Conservation (phyloP, 2,113 vertebrate genomes). For the Panurus biarmicus region DNA sequence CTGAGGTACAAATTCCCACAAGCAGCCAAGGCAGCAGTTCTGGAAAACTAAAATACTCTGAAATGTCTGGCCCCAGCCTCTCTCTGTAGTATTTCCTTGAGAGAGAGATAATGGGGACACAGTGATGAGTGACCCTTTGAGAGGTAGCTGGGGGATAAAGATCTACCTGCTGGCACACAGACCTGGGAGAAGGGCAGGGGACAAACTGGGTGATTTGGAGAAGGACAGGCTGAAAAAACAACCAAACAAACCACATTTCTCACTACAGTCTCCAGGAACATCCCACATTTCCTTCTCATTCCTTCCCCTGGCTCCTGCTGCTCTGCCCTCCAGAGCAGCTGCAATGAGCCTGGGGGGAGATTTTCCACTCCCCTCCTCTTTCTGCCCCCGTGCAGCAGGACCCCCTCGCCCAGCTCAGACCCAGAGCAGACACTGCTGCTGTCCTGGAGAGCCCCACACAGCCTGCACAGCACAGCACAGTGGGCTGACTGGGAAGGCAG, state of each 20-base stretch:
- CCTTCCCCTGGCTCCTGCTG: not conserved
- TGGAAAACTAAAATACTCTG: not conserved
- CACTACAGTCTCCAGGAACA: not conserved
- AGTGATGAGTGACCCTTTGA: not conserved
- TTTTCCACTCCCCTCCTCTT: not conserved
- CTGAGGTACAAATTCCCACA: not conserved
- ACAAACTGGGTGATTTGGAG: not conserved
- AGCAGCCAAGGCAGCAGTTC: not conserved
- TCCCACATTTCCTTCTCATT: not conserved
- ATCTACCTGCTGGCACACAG: not conserved
- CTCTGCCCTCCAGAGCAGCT: not conserved
- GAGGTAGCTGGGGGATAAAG: not conserved
- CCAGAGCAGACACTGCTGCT: not conserved
- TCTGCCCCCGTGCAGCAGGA: not conserved
- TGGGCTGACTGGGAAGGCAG: not conserved
- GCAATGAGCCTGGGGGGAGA: not conserved
- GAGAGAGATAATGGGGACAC: not conserved
- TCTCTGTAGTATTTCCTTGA: not conserved
- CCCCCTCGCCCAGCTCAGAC: rapidly evolving
- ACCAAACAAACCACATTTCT: not conserved
- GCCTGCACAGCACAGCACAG: not conserved
- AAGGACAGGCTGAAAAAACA: not conserved
- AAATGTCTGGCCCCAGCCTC: not conserved
- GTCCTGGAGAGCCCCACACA: rapidly evolving
- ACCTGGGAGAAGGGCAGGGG: not conserved